A percentile compares a stretch with the other conserved stretches of the same genome.
These are phyloP conservation scores for Drosophila anceps DNA, from an alignment of 2,888 invertebrate genomes.

Conservation along the genomic window DNA sequence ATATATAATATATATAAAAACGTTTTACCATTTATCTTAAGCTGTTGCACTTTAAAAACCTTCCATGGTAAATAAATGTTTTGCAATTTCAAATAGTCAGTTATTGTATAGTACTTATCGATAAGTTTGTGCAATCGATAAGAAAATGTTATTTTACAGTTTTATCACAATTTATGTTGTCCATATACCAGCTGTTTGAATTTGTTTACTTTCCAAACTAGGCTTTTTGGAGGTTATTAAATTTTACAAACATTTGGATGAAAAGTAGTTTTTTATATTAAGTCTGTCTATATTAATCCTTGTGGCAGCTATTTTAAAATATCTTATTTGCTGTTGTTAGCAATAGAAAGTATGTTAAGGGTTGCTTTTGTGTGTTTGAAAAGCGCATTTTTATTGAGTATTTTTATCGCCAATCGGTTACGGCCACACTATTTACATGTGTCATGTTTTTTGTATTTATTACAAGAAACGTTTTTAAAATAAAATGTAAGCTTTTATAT, in stretches of 20 bases:
- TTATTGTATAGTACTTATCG: background rate
- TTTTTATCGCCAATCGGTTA: constrained; percentile 33
- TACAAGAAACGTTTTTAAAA: constrained; percentile 53
- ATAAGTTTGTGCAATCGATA: background rate
- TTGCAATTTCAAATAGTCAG: background rate
- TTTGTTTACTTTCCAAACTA: background rate
- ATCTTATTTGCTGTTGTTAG: background rate
- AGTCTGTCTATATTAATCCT: background rate
- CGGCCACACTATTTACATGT: constrained; percentile 59
- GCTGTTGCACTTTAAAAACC: background rate
- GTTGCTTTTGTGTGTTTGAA: constrained; percentile 4
- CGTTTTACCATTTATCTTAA: background rate
- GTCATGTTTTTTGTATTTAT: constrained; percentile 62
- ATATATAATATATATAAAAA: background rate
- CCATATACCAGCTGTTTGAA: background rate
- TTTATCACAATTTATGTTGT: background rate
- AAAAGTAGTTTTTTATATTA: background rate
- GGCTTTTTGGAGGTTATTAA: too few relatives aligned
- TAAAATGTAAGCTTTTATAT: constrained; percentile 60
- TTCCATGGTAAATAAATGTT: background rate
- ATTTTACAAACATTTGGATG: background rate
- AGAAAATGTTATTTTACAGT: background rate
- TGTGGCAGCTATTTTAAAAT: background rate
- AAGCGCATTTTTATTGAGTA: constrained; percentile 12
- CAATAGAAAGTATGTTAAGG: constrained; percentile 17